Conservation (phyloP, 2,797 vertebrate species). For the Saguinus oedipus region DNA sequence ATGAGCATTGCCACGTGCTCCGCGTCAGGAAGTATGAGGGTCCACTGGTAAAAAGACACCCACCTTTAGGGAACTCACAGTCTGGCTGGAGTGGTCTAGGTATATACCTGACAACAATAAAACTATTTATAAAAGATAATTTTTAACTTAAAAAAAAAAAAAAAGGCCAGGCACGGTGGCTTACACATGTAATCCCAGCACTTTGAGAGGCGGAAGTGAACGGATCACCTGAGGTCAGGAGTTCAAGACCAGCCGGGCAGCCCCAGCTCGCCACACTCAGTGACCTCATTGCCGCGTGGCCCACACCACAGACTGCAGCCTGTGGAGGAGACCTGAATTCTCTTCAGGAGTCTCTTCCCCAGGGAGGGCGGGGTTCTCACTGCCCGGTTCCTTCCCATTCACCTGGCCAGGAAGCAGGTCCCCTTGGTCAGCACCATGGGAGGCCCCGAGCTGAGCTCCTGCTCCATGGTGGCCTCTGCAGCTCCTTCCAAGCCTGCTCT, state of each 20-base stretch:
- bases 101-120: not conserved
- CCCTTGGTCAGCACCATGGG: fast-evolving
- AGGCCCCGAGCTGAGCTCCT: fast-evolving
- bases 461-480: too few species aligned
- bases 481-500: not conserved
- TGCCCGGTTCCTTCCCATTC: not conserved
- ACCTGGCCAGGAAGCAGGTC: not conserved
- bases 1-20: too few species aligned
- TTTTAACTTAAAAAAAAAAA: not conserved
- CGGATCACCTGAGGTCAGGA: too few species aligned
- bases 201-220: fast-evolving
- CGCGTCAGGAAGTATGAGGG: not conserved
- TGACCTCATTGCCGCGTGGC: not conserved
- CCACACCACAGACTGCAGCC: not conserved
- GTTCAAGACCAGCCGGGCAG: too few species aligned
- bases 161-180: too few species aligned
- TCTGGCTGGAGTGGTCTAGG: not conserved
- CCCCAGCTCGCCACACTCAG: not conserved
- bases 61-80: not conserved
- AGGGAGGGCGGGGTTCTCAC: fast-evolving
- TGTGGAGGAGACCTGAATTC: not conserved
- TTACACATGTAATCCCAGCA: not conserved
- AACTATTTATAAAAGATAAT: not conserved
- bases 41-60: not conserved
- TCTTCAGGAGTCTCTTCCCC: not conserved